Percentiles rank a stretch among this genome's conserved stretches.
phyloP scores from a whole-genome alignment of 2,888 invertebrate species.

The Meta bourneti region DNA sequence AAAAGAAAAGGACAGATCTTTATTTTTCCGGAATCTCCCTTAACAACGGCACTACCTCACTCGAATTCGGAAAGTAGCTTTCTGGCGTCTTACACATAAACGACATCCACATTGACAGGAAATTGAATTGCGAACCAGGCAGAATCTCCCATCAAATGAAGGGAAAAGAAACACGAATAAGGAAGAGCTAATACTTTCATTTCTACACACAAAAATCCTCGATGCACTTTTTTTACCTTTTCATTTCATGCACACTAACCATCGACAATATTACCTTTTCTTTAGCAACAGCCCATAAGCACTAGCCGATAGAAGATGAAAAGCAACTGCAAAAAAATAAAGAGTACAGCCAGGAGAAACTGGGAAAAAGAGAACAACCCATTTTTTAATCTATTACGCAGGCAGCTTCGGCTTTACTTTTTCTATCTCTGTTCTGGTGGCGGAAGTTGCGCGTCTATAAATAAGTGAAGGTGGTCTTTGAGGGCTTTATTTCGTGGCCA shows the following conservation, averaged over 20 bases:
- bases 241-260: conserved; percentile 55
- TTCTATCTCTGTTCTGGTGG: conserved; percentile 26
- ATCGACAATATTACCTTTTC: conserved; percentile 52
- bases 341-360: background rate
- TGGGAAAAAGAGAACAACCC: conserved; percentile 19
- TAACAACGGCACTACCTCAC: too few species aligned
- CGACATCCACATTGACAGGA: background rate
- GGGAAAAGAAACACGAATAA: background rate
- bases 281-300: conserved; percentile 7
- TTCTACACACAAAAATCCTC: background rate
- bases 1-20: too few species aligned
- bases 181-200: conserved; percentile 3
- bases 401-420: conserved; percentile 57
- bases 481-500: conserved; percentile 64
- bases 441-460: conserved; percentile 45
- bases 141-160: background rate
- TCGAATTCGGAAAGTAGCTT: background rate
- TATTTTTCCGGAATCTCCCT: too few species aligned
- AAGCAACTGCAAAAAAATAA: background rate
- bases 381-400: conserved; percentile 73
- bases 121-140: background rate
- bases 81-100: background rate
- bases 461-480: conserved; percentile 72
- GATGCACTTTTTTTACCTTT: conserved; percentile 13
- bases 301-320: background rate